A percentile compares a stretch with the other conserved stretches of the same genome.
These are phyloP conservation scores for Escarpia spicata DNA, from an alignment of 2,888 invertebrate genomes.

Conservation along the genomic window DNA sequence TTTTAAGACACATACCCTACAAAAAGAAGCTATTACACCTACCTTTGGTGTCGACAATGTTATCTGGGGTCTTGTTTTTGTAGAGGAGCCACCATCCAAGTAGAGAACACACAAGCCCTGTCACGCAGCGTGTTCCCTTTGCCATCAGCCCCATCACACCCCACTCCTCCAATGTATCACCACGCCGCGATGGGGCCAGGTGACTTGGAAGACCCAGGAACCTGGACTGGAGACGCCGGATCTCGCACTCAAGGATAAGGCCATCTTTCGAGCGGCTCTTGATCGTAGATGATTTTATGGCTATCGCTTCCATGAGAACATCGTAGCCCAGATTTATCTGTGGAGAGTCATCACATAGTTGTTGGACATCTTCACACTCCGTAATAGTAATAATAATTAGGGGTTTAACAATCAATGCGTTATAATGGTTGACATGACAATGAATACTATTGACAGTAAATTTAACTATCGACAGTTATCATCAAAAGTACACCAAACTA, in stretches of 20 bases:
- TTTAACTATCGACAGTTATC: too few species aligned
- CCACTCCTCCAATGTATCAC: not conserved
- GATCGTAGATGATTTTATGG: not conserved
- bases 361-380: not conserved
- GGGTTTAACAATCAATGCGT: too few species aligned
- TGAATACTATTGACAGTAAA: too few species aligned
- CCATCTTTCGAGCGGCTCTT: not conserved
- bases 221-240: not conserved
- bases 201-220: not conserved
- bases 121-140: not conserved
- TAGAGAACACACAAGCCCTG: not conserved
- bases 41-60: not conserved
- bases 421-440: too few species aligned
- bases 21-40: not conserved
- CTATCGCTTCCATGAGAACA: not conserved
- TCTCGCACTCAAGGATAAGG: not conserved
- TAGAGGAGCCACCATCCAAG: not conserved
- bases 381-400: not conserved
- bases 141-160: conserved; percentile 3
- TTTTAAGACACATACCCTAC: too few species aligned
- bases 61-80: not conserved
- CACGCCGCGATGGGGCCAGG: not conserved
- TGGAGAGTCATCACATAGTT: not conserved
- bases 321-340: not conserved
- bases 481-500: too few species aligned